Conservation (phyloP, 2,113 vertebrate genomes). For the Eurypyga helias region DNA sequence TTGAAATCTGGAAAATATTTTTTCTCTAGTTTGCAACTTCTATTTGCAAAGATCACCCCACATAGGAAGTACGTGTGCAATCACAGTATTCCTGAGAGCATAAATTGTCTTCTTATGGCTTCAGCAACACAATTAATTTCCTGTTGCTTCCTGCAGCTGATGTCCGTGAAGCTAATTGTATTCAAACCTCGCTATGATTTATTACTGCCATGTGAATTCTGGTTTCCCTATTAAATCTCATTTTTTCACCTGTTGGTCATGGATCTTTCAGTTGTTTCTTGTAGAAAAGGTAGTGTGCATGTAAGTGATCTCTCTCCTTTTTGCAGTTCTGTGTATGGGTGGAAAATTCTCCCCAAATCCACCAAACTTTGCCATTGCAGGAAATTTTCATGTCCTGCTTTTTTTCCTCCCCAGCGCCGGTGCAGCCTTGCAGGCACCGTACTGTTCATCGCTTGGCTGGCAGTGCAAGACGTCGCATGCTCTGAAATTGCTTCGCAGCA, state of each 20-base stretch:
- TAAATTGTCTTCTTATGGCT: neutral
- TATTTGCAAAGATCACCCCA: neutral
- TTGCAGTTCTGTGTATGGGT: accelerated
- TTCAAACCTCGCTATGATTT: neutral
- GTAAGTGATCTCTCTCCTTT: neutral
- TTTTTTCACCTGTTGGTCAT: neutral
- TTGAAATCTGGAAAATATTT: neutral
- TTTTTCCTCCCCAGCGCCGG: neutral
- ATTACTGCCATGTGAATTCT: neutral
- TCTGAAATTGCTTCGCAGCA: neutral
- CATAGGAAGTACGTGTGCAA: neutral
- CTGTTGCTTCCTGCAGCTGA: neutral
- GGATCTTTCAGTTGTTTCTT: neutral
- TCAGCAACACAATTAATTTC: neutral
- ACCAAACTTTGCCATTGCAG: neutral
- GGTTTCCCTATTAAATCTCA: neutral
- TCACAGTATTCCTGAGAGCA: neutral
- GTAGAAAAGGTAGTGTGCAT: neutral
- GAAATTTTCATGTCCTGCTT: neutral
- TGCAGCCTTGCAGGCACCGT: neutral
- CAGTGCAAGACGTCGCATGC: neutral
- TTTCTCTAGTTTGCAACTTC: neutral
- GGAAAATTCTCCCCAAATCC: neutral
- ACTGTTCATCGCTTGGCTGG: neutral
- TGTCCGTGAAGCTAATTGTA: neutral